A percentile compares a stretch with the other conserved stretches of the same genome.
Evolutionary conservation across 2,888 invertebrate genomes (phyloP).

Genomic region (Lasioglossum oenotherae): DNA sequence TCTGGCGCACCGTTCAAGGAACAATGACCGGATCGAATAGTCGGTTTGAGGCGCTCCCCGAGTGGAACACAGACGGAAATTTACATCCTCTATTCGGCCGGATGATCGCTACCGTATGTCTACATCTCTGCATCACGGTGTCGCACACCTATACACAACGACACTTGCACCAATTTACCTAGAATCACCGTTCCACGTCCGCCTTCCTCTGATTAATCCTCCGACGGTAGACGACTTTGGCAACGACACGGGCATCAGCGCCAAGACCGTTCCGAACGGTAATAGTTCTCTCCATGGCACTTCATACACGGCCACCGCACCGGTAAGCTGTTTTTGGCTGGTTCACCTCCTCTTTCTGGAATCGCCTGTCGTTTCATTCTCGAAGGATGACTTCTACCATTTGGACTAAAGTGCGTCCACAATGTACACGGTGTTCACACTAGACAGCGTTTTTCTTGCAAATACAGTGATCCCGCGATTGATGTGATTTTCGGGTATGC

Average conservation of each 20-base stretch:
- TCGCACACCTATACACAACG: constrained; percentile 57
- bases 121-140: constrained; percentile 65
- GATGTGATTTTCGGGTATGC: too few relatives aligned
- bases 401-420: neutral
- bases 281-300: constrained; percentile 6
- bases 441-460: too few relatives aligned
- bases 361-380: neutral
- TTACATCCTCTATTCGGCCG: constrained; percentile 64
- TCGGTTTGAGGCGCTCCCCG: constrained; percentile 47
- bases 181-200: constrained; percentile 52
- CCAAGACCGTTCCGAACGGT: neutral
- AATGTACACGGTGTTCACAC: too few relatives aligned
- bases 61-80: constrained; percentile 63
- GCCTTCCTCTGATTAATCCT: constrained; percentile 57
- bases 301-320: neutral
- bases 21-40: constrained; percentile 55
- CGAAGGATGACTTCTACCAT: neutral
- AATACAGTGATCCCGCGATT: too few relatives aligned
- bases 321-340: neutral
- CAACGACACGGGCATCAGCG: neutral
- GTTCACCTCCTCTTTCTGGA: neutral
- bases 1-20: constrained; percentile 10
- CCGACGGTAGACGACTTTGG: constrained; percentile 1
- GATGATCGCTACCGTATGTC: constrained; percentile 70
- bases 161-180: constrained; percentile 65